Base-by-base conservation (phyloP, 35 echinoderm and acorn worm genomes). In the Chiridota heheva region DNA sequence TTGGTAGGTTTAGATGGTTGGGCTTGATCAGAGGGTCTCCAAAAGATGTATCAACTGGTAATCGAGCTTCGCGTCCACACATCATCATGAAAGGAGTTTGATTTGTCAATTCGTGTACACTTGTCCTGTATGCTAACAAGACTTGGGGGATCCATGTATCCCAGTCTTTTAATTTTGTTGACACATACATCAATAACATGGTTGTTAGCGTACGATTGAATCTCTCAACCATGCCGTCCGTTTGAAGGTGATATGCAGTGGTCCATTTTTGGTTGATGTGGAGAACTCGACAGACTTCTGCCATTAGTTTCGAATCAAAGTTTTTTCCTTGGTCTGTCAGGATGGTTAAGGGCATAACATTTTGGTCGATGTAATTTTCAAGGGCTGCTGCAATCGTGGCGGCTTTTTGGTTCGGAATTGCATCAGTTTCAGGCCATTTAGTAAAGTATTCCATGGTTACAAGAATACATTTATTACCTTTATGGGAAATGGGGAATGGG, bases 261-360 rank as follows among this genome's bases (percentile, higher is more conserved):
- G 70, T 77, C 6, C 72, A 3, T 13, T 70, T 86, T 43, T 78
- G 77, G 16, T 25, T 1, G 2, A 86, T 86, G 24, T 46, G 38
- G 17, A 76, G 56, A 12, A 86, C 10, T 20, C 25, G 44, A 44
- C 84, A 87, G 18, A 81, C 61, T 39, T 81, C 62, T 4, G 10
- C 2, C 32, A 87, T 81, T 0, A 87, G 3, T 7, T 55, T 36
- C 18, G 38, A 55, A 38, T 91, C 81, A 70, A 92, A 87, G 40
- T 92, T 92, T 22, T 58, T 17, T 20, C 90, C 84, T 46, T 84
- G 81, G 44, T 91, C 81, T n/a, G 69, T 40, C 38, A 84, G 80
- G 7, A 90, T n/a, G 38, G 86, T 38, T 0, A 3, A 1, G 10
- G 90, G 90, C 3, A 92, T 60, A 3, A 83, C 84, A 45, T 79